These are phyloP conservation scores for Biston betularia DNA, from an alignment of 2,888 invertebrate genomes.

Conservation along the genomic window DNA sequence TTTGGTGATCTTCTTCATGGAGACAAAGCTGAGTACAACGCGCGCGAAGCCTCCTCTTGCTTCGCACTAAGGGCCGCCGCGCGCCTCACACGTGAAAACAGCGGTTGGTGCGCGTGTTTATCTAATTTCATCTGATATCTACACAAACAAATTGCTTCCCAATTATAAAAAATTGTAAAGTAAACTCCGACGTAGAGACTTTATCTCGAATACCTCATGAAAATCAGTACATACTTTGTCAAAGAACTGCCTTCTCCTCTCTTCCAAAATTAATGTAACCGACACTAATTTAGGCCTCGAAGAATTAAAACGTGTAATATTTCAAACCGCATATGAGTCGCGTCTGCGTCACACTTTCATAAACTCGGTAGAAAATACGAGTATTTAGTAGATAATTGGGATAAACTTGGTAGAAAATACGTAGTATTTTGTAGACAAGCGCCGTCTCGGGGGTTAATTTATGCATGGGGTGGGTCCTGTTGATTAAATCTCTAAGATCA, in stretches of 20 bases:
- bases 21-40: too few species aligned
- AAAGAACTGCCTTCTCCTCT: conserved; percentile 31
- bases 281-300: conserved; percentile 58
- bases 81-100: too few species aligned
- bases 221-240: too few species aligned
- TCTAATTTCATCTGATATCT: too few species aligned
- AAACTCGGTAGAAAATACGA: conserved; percentile 45
- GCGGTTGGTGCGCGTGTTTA: too few species aligned
- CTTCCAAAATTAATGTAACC: conserved; percentile 43
- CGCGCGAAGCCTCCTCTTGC: too few species aligned
- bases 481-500: conserved; percentile 24
- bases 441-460: conserved; percentile 29
- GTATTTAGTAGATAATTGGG: conserved; percentile 28
- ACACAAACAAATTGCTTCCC: too few species aligned
- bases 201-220: too few species aligned
- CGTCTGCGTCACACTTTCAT: conserved; percentile 65
- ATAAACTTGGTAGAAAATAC: conserved; percentile 50
- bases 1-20: too few species aligned
- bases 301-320: conserved; percentile 69
- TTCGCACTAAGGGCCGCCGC: too few species aligned
- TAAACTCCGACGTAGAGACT: too few species aligned
- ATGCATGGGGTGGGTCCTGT: conserved; percentile 25
- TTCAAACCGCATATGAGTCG: conserved; percentile 55
- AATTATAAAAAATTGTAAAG: too few species aligned
- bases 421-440: conserved; percentile 11